phyloP scores from a whole-genome alignment of 2,888 invertebrate species.

The Hartigia nigra region DNA sequence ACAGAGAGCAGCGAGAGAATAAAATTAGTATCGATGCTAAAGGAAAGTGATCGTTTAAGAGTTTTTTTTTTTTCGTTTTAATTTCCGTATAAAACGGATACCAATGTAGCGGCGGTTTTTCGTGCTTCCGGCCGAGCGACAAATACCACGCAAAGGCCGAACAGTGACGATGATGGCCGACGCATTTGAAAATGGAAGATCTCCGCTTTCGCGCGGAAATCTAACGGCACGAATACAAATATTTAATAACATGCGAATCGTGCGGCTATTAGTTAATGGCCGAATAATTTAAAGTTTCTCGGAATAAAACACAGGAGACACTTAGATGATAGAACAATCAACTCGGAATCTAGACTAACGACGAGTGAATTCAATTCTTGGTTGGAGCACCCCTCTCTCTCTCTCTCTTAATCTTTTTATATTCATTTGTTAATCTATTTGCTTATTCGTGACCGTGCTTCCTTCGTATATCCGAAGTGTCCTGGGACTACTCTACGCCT shows the following conservation, averaged over 20 bases:
- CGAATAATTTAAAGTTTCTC: not conserved
- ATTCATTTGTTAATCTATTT: not conserved
- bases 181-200: not conserved
- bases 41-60: not conserved
- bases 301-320: not conserved
- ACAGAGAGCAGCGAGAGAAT: not conserved
- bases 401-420: too few relatives aligned
- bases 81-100: not conserved
- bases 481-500: not conserved
- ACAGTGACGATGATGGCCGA: not conserved
- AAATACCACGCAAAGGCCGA: not conserved
- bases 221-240: not conserved
- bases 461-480: not conserved
- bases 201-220: not conserved
- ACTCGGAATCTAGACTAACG: not conserved
- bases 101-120: not conserved
- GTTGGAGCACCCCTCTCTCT: not conserved
- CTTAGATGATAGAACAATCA: not conserved
- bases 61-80: not conserved
- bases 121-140: not conserved
- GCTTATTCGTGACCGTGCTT: not conserved
- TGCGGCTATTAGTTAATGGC: not conserved
- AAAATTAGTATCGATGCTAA: not conserved
- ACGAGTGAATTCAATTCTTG: not conserved
- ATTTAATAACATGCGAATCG: not conserved